Evolutionary conservation across 2,797 vertebrate genomes (phyloP).

Genomic region (Alfaro cultratus): DNA sequence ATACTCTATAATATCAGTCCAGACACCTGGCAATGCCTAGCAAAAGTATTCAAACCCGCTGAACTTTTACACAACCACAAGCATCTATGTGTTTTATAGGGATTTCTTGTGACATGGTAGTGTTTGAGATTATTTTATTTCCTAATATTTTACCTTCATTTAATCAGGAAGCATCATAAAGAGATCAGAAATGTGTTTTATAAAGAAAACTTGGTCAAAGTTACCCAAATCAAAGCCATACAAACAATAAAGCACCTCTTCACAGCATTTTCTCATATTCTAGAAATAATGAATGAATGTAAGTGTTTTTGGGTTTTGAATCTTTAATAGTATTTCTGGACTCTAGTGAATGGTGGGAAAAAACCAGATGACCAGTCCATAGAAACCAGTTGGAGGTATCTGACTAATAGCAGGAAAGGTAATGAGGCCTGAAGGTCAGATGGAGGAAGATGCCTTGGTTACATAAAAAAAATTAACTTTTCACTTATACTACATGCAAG

Average conservation of each 20-base stretch:
- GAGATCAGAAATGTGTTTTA: background rate
- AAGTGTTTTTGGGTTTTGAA: background rate
- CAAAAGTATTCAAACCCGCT: background rate
- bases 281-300: background rate
- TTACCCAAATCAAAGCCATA: background rate
- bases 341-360: background rate
- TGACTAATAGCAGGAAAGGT: background rate
- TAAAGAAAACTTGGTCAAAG: background rate
- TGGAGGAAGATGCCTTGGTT: background rate
- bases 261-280: background rate
- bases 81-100: background rate
- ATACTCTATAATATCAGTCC: constrained; percentile 15
- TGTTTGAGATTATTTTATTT: background rate
- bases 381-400: background rate
- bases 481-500: background rate
- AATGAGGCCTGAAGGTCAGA: background rate
- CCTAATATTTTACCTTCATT: background rate
- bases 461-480: background rate
- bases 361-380: background rate
- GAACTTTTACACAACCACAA: background rate
- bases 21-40: background rate
- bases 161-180: background rate
- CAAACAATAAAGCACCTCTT: background rate
- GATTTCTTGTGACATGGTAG: background rate
- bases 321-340: background rate